Percentiles rank a stretch among this genome's conserved stretches.
These are phyloP conservation scores for Cirrhinus mrigala DNA, from an alignment of 2,797 vertebrate genomes.

Conservation along the genomic window DNA sequence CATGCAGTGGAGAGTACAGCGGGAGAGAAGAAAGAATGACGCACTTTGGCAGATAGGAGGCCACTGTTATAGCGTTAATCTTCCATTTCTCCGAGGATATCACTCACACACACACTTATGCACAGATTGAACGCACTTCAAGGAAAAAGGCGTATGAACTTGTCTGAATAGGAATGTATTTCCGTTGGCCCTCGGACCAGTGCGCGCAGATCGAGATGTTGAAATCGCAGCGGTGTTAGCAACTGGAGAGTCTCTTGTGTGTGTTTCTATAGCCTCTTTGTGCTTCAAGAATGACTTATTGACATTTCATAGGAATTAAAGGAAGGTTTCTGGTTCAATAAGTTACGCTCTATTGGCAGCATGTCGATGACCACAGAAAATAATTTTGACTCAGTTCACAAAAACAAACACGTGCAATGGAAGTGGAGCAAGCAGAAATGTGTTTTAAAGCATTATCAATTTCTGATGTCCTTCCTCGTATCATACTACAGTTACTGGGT, in stretches of 20 bases:
- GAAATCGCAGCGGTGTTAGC: background rate
- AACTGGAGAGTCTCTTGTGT: background rate
- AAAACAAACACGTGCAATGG: background rate
- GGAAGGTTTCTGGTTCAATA: background rate
- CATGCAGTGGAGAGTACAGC: slow-evolving; percentile 51
- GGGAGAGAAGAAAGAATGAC: slow-evolving; percentile 54
- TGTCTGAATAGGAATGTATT: slow-evolving; percentile 34
- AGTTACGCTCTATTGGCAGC: background rate
- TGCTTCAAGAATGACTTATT: background rate
- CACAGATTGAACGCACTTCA: background rate
- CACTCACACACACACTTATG: slow-evolving; percentile 24
- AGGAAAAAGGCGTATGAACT: slow-evolving; percentile 16
- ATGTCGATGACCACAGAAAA: background rate
- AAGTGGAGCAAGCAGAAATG: background rate
- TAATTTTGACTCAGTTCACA: background rate
- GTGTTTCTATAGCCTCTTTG: background rate
- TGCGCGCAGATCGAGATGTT: slow-evolving; percentile 8
- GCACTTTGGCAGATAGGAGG: slow-evolving; percentile 56
- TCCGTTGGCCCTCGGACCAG: background rate
- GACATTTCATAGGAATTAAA: background rate
- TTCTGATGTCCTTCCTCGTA: background rate
- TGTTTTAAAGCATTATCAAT: background rate
- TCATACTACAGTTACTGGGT: background rate
- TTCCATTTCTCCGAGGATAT: slow-evolving; percentile 45
- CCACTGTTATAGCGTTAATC: slow-evolving; percentile 60